phyloP scores from a whole-genome alignment of 2,113 vertebrate genomes.

The Protobothrops mucrosquamatus region DNA sequence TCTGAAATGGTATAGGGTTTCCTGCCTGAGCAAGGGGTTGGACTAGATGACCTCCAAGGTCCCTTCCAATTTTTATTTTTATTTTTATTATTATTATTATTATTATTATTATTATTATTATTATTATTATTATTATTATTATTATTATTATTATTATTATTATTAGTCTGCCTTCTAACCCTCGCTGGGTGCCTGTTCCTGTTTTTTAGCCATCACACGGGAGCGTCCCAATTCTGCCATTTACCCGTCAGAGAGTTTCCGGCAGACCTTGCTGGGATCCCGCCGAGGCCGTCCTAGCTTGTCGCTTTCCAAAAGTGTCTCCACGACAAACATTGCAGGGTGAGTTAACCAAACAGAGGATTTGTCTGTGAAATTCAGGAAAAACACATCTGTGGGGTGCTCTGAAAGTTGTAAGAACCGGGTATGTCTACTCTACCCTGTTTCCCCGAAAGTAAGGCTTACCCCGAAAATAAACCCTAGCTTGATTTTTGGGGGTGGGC shows the following conservation, averaged over 20 bases:
- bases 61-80: too few relatives aligned
- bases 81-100: too few relatives aligned
- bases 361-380: background rate
- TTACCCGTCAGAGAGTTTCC: constrained; percentile 86
- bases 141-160: too few relatives aligned
- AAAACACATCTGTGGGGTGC: background rate
- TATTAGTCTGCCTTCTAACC: background rate
- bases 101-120: too few relatives aligned
- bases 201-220: constrained; percentile 68
- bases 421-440: background rate
- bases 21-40: too few relatives aligned
- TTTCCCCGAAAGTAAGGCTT: too few relatives aligned
- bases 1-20: too few relatives aligned
- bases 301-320: constrained; percentile 89
- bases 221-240: constrained; percentile 88
- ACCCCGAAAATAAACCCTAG: too few relatives aligned
- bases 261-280: constrained; percentile 84
- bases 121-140: too few relatives aligned
- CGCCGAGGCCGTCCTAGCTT: constrained; percentile 79
- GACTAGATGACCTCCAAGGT: too few relatives aligned
- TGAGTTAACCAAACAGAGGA: constrained; percentile 55
- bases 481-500: too few relatives aligned
- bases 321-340: constrained; percentile 94
- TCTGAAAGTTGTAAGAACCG: too few relatives aligned
- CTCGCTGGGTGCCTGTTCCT: background rate